phyloP scores from a whole-genome alignment of 2,113 vertebrate genomes.

The Myrmecobius fasciatus region DNA sequence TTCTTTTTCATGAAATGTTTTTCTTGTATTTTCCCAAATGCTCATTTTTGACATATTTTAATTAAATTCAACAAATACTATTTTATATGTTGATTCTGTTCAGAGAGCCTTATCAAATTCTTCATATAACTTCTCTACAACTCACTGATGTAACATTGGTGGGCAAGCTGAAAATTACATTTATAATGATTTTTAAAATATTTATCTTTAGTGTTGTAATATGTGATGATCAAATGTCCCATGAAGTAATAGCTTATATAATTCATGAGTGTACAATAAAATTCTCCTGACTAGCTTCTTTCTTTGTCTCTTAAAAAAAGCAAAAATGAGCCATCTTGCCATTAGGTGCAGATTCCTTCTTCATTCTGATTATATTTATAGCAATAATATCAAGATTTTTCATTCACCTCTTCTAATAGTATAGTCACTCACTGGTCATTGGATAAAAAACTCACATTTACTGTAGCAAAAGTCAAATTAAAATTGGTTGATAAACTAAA shows the following conservation, averaged over 20 bases:
- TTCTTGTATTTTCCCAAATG: not conserved
- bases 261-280: not conserved
- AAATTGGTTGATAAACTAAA: too few species aligned
- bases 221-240: not conserved
- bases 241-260: not conserved
- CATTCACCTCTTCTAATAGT: not conserved
- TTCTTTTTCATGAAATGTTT: not conserved
- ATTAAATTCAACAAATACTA: not conserved
- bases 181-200: not conserved
- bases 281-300: not conserved
- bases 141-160: not conserved
- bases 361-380: not conserved
- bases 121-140: not conserved
- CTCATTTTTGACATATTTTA: not conserved
- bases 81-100: not conserved
- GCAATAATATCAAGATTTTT: not conserved
- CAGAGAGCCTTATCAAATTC: not conserved
- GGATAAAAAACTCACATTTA: not conserved
- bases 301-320: not conserved
- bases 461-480: not conserved
- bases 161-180: not conserved
- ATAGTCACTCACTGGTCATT: not conserved
- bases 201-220: not conserved
- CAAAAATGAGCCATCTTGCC: not conserved
- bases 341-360: not conserved